Evolutionary conservation across 2,113 vertebrate genomes (phyloP), one percentile per base, ranked within the genome.

Genomic region (Malurus cyaneus): DNA sequence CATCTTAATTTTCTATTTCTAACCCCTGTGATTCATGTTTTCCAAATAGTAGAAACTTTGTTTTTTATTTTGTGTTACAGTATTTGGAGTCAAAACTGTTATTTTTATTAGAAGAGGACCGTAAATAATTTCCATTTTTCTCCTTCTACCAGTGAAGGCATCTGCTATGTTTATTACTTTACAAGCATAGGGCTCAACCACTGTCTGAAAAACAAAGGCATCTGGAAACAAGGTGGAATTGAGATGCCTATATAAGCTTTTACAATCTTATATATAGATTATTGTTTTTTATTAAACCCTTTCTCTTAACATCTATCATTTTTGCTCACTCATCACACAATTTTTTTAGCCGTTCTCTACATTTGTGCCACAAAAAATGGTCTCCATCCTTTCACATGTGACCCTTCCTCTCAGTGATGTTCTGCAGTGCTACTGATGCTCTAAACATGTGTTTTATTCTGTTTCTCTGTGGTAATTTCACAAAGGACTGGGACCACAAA

Each of bases 121-220:
- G 56, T 36, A 61, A 80, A 76, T 67, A 23, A 64, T 64, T 82
- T 78, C 20, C 0, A 29, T 39, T 87, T 94, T 86, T 66, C 46
- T 86, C 9, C 61, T 84, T 78, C 34, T 76, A 31, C 34, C 29
- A 70, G 9, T 71, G 60, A 66, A 62, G 10, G 4, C 11, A 14
- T 82, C 18, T 5, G 1, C 14, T 61, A 11, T 70, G 5, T 53
- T 70, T 70, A 64, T 87, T 67, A 56, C 29, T 69, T 76, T 61
- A 42, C 25, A 80, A 25, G 5, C 1, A 1, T 21, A 57, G 21
- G 50, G 18, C 29, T 54, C 0, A 0, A 6, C 4, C 24, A 11
- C 12, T 66, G 4, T 29, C 25, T 31, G 4, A 69, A 81, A 85
- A 44, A 53, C 3, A 8, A 88, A 76, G 6, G 12, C 15, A 64